Conservation (phyloP, 2,888 invertebrate species). For the Zootermopsis nevadensis region DNA sequence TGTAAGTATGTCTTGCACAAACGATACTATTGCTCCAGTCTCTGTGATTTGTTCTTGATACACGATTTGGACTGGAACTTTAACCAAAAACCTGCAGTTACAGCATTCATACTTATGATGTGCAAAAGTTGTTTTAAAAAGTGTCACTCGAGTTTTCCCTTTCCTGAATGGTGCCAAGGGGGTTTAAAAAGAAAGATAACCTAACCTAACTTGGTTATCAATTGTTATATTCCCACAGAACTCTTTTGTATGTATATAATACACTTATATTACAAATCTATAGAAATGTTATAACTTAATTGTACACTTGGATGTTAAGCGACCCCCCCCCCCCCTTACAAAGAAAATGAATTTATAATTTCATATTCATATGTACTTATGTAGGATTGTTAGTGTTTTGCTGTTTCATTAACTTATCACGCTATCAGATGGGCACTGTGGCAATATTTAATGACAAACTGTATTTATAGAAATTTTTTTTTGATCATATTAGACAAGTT, state of each 20-base stretch:
- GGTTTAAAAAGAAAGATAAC: not conserved
- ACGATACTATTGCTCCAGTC: not conserved
- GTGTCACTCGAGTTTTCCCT: slow-evolving; percentile 6
- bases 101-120: not conserved
- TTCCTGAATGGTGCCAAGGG: slow-evolving; percentile 35
- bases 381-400: not conserved
- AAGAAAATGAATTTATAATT: not conserved
- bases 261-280: slow-evolving; percentile 8
- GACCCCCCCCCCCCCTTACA: not conserved
- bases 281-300: not conserved
- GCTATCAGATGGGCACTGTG: slow-evolving; percentile 21
- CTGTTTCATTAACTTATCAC: not conserved
- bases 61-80: not conserved
- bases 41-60: not conserved
- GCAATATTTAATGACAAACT: slow-evolving; percentile 6
- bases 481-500: not conserved
- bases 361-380: slow-evolving; percentile 25
- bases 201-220: slow-evolving; percentile 4
- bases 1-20: not conserved
- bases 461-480: not conserved
- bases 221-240: slow-evolving; percentile 30
- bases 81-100: not conserved
- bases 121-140: not conserved
- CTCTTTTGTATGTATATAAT: slow-evolving; percentile 34
- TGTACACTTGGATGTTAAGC: not conserved